Conservation (phyloP, 2,888 invertebrate genomes). For the Diogma glabrata region DNA sequence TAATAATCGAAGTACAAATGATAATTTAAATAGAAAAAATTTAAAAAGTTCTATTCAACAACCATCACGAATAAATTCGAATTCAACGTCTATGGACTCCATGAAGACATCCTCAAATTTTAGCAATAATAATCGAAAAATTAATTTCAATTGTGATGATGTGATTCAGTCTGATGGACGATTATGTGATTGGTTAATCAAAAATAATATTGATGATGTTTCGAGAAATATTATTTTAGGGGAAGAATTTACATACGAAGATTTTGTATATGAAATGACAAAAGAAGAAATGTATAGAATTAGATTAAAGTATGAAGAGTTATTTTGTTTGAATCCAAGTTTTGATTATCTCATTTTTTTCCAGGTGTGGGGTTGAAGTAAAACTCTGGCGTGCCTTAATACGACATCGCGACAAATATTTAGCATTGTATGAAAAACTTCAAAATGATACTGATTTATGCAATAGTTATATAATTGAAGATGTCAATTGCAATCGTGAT, state of each 20-base stretch:
- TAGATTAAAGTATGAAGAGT: conserved; percentile 53
- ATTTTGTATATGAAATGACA: conserved; percentile 65
- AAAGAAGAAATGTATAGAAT: conserved; percentile 72
- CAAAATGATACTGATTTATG: conserved; percentile 5
- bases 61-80: background rate
- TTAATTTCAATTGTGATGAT: conserved; percentile 7
- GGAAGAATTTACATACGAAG: conserved; percentile 69
- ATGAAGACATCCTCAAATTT: background rate
- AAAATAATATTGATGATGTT: conserved; percentile 53
- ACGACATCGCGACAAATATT: conserved; percentile 39
- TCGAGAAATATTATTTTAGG: conserved; percentile 54
- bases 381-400: conserved; percentile 74
- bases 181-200: conserved; percentile 60
- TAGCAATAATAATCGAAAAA: background rate
- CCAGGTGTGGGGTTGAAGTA: conserved; percentile 70
- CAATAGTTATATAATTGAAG: conserved; percentile 12
- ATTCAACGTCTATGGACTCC: background rate
- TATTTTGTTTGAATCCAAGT: conserved; percentile 10
- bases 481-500: conserved; percentile 13
- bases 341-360: conserved; percentile 19
- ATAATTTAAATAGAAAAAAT: background rate
- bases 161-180: conserved; percentile 38
- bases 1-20: background rate
- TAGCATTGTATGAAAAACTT: conserved; percentile 19
- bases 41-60: background rate